phyloP scores from a whole-genome alignment of 2,113 vertebrate genomes.

The Sialia sialis region DNA sequence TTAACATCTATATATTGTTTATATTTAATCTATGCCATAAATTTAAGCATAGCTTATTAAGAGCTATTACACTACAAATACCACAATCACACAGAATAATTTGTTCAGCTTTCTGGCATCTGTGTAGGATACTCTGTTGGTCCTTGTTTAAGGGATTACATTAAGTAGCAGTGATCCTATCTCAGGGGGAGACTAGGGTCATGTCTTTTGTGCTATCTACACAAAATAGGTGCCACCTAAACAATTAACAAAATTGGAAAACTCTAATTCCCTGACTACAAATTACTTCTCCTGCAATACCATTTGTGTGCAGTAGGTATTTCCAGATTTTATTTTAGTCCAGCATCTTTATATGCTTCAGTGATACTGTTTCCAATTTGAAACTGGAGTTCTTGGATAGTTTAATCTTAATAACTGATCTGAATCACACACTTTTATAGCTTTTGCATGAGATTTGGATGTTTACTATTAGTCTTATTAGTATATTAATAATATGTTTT shows the following conservation, averaged over 20 bases:
- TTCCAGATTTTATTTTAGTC: not conserved
- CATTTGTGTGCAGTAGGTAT: not conserved
- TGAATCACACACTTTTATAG: not conserved
- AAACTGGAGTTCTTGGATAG: not conserved
- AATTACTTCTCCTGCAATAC: not conserved
- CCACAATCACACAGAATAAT: not conserved
- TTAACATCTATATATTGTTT: not conserved
- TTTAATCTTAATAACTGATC: not conserved
- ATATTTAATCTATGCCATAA: not conserved
- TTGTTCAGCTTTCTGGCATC: not conserved
- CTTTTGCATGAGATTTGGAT: not conserved
- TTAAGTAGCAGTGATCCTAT: not conserved
- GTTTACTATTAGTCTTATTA: not conserved
- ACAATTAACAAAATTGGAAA: not conserved
- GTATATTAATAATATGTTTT: not conserved
- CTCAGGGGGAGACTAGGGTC: not conserved
- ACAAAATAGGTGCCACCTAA: not conserved
- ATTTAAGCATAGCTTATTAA: not conserved
- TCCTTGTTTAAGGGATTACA: not conserved
- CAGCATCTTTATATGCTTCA: not conserved
- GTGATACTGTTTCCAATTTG: not conserved
- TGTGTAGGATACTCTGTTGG: not conserved
- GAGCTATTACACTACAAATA: not conserved
- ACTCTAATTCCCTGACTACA: not conserved
- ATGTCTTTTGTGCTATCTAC: not conserved